A percentile compares a stretch with the other conserved stretches of the same genome.
These are phyloP conservation scores for Eudorcas thomsonii DNA, from an alignment of 2,113 vertebrate genomes.

Conservation along the genomic window DNA sequence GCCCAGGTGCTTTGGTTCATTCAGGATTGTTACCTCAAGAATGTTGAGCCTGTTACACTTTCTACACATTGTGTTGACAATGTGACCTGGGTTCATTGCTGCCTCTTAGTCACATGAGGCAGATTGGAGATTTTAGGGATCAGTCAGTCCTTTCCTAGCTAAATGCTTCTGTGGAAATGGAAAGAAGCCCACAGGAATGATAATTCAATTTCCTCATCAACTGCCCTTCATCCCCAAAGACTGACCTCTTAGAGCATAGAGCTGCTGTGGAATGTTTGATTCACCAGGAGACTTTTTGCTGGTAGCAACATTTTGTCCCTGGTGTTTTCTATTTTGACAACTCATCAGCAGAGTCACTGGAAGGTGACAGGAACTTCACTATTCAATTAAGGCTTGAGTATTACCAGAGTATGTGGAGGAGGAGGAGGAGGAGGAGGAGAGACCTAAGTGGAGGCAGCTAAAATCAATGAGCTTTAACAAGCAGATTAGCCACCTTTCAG, in stretches of 20 bases:
- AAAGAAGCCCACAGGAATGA: neutral
- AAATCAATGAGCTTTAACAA: neutral
- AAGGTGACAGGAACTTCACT: neutral
- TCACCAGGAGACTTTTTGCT: neutral
- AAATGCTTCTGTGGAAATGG: neutral
- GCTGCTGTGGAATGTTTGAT: neutral
- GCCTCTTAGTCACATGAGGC: neutral
- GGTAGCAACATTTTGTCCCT: neutral
- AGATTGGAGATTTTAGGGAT: neutral
- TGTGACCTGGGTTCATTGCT: neutral
- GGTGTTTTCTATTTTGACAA: slow-evolving; percentile 21
- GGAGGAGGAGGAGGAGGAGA: neutral
- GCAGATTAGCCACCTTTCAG: neutral
- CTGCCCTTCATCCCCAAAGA: neutral
- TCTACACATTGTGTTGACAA: neutral
- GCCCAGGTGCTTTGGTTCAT: neutral
- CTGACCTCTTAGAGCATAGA: neutral
- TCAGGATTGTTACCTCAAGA: neutral
- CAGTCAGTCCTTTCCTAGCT: neutral
- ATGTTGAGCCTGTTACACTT: neutral
- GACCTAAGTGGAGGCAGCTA: neutral
- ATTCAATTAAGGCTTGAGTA: neutral
- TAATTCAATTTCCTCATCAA: neutral
- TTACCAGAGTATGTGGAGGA: neutral
- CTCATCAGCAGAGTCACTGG: slow-evolving; percentile 17